Base-by-base conservation (phyloP, 2,113 vertebrate species). In the Zingel zingel region DNA sequence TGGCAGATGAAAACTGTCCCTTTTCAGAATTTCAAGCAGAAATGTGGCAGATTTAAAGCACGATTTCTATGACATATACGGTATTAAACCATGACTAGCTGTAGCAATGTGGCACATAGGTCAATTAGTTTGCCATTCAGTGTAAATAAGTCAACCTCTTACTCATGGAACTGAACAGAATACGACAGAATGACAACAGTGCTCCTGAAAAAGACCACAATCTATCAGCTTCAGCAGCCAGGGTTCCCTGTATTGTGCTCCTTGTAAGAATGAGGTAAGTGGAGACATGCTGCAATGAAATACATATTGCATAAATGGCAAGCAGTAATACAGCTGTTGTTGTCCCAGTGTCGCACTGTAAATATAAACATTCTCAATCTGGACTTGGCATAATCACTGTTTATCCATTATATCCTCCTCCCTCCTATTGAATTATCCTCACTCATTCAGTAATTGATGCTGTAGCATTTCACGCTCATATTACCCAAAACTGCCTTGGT, bases 391-490 rank as follows among this genome's bases (percentile, higher is more conserved):
- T 92, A 90, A 93, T 93, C 86, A 87, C 91, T 87, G 77, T 91
- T 86, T 93, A 89, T 89, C 86, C 86, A 90, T 89, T 84, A 92
- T 79, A 76, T 82, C 83, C 85, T 69, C 79, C 74, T 74, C 62
- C 77, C 74, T 86, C 81, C 85, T 48, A 63, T 80, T 19, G 23
- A 48, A 89, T 90, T 86, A 83, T 84, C 86, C 88, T 94, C 93
- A 90, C 91, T 94, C 94, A 94, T 85, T 81, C 87, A 56, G 86
- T 93, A 93, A 95, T 93, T 92, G 93, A 91, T 82, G 82, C 76
- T 64, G 56, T 91, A 82, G 85, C 84, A 88, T 94, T 92, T 93
- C 76, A 88, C 54, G 33, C 90, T 91, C 65, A 39, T 73, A 86
- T 93, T 92, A 91, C 86, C 86, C 82, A 89, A 84, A 93, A 82